A percentile compares a stretch with the other conserved stretches of the same genome.
phyloP scores from a whole-genome alignment of 1,140 invertebrate genomes.

The Steinernema khuongi region DNA sequence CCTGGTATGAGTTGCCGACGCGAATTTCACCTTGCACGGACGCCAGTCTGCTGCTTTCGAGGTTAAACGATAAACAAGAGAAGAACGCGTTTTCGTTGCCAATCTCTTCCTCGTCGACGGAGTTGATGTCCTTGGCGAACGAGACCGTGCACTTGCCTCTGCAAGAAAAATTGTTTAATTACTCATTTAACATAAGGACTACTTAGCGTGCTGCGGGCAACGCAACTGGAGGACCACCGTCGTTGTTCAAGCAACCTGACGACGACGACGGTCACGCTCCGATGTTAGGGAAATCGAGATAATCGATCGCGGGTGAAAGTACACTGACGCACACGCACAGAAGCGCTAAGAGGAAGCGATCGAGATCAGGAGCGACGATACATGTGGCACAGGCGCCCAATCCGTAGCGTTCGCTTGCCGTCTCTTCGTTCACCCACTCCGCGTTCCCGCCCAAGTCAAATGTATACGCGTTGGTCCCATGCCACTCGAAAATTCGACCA shows the following conservation, averaged over 20 bases:
- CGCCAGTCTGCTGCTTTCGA: constrained; percentile 68
- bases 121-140: constrained; percentile 33
- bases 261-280: constrained; percentile 28
- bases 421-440: constrained; percentile 24
- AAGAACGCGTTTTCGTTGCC: constrained; percentile 60
- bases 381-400: constrained; percentile 8
- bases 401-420: constrained; percentile 14
- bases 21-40: constrained; percentile 86
- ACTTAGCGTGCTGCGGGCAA: constrained; percentile 58
- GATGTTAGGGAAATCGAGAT: no score
- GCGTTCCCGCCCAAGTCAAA: constrained; percentile 15
- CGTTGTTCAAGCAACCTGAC: constrained; percentile 22
- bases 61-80: constrained; percentile 65
- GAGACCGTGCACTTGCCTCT: constrained; percentile 54
- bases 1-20: constrained; percentile 87
- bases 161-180: constrained; percentile 30
- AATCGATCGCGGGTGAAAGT: constrained; percentile 1
- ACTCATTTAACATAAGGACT: constrained; percentile 27
- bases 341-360: constrained; percentile 23
- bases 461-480: constrained; percentile 23
- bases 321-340: constrained; percentile 12
- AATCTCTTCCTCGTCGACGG: constrained; percentile 37
- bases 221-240: constrained; percentile 7
- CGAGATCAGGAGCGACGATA: constrained; percentile 19
- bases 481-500: constrained; percentile 21